Evolutionary conservation across 2,113 vertebrate species (phyloP).

Genomic region (Muntiacus reevesi): DNA sequence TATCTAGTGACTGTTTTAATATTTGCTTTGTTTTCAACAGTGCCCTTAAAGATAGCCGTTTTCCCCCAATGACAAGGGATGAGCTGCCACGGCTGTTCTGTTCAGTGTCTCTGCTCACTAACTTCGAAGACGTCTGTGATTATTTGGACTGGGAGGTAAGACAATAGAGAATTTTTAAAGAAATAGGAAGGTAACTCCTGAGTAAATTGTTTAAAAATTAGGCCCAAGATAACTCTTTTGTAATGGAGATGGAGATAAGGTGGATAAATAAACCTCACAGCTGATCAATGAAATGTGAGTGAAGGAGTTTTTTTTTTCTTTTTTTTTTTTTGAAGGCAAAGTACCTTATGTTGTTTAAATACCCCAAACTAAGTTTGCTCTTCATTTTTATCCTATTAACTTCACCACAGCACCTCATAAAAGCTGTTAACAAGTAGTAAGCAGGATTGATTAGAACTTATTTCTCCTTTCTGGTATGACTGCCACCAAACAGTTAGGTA

Average conservation of each 20-base stretch:
- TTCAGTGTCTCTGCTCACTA: slow-evolving; percentile 99
- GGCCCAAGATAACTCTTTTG: slow-evolving; percentile 16
- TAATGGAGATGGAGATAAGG: background rate
- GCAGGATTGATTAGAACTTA: slow-evolving; percentile 20
- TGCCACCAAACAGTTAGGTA: background rate
- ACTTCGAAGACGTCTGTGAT: slow-evolving; percentile 99
- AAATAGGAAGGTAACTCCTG: slow-evolving; percentile 18
- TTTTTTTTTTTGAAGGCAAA: background rate
- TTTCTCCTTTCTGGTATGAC: slow-evolving; percentile 24
- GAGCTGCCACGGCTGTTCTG: slow-evolving; percentile 99
- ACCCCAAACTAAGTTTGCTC: background rate
- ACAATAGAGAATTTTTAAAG: slow-evolving; percentile 5
- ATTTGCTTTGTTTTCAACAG: slow-evolving; percentile 84
- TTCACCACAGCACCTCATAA: slow-evolving; percentile 20
- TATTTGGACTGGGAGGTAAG: slow-evolving; percentile 99
- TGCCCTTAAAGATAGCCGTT: slow-evolving; percentile 99
- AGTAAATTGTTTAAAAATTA: slow-evolving; percentile 32
- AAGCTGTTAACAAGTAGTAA: slow-evolving; percentile 45
- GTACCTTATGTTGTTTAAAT: background rate
- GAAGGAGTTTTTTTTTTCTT: background rate
- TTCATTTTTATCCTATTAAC: slow-evolving; percentile 35
- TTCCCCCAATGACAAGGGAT: slow-evolving; percentile 99
- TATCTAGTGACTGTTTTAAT: slow-evolving; percentile 67
- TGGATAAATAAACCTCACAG: background rate
- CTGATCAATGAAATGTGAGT: background rate